Conservation (phyloP, 2,113 vertebrate species). For the Dermatemys mawii region DNA sequence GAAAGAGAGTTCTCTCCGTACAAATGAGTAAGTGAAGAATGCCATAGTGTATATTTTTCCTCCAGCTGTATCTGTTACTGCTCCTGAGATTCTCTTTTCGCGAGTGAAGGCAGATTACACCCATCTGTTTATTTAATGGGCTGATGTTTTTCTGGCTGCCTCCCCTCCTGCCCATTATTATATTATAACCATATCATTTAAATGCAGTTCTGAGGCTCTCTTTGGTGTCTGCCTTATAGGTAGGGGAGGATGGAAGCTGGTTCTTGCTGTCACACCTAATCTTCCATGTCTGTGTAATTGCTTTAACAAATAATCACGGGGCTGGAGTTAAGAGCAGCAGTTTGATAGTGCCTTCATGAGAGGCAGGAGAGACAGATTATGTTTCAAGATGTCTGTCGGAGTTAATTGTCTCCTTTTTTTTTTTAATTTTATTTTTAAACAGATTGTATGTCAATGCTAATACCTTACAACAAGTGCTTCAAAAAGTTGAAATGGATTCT, state of each 20-base stretch:
- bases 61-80: neutral
- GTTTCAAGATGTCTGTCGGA: neutral
- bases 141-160: neutral
- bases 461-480: slow-evolving; percentile 81
- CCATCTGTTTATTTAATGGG: neutral
- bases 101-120: neutral
- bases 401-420: neutral
- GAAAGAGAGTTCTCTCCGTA: neutral
- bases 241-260: neutral
- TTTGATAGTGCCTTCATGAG: neutral
- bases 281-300: neutral
- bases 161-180: neutral
- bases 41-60: neutral
- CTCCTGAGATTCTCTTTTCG: neutral
- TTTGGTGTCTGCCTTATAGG: rapidly evolving
- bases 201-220: neutral
- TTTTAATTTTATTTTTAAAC: neutral
- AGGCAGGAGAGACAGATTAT: neutral
- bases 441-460: slow-evolving; percentile 77
- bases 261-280: neutral
- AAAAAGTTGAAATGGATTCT: slow-evolving; percentile 82
- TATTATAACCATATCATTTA: neutral
- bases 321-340: neutral
- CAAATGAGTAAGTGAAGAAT: slow-evolving; percentile 60
- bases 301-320: neutral